These are phyloP conservation scores for Tethya wilhelma DNA, from an alignment of 37 sponge, comb jelly and placozoan species.

Conservation along the genomic window DNA sequence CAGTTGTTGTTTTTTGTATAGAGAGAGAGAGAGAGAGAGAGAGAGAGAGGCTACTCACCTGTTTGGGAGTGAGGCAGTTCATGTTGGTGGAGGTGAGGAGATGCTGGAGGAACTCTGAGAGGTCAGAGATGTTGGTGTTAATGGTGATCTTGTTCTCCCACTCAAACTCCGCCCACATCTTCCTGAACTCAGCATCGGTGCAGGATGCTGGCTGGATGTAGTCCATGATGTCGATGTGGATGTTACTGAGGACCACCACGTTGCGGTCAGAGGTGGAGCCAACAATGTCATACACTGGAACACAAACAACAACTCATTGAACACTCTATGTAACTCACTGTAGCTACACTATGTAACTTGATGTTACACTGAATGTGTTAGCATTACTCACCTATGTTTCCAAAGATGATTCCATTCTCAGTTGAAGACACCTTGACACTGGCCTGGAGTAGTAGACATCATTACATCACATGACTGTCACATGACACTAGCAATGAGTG, in stretches of 20 bases:
- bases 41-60: slow-evolving; percentile 41
- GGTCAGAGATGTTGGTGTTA: slow-evolving; percentile 88
- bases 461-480: slow-evolving; percentile 8
- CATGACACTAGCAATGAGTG: not conserved
- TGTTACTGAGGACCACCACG: slow-evolving; percentile 98
- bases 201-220: slow-evolving; percentile 95
- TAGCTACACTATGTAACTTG: not conserved
- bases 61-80: slow-evolving; percentile 94
- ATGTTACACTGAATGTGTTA: not conserved
- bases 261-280: slow-evolving; percentile 92
- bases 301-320: not conserved
- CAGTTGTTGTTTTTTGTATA: not conserved
- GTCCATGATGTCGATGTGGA: slow-evolving; percentile 99
- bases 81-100: slow-evolving; percentile 92
- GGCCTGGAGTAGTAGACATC: slow-evolving; percentile 30
- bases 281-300: slow-evolving; percentile 94
- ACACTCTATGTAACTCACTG: not conserved
- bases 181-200: slow-evolving; percentile 94
- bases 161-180: slow-evolving; percentile 99
- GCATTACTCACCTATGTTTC: slow-evolving; percentile 87
- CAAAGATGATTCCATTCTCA: slow-evolving; percentile 99
- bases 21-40: not conserved
- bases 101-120: slow-evolving; percentile 85
- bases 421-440: slow-evolving; percentile 97
- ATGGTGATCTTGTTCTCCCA: slow-evolving; percentile 99